Base-by-base conservation (phyloP, 2,113 vertebrate genomes). In the Butorides virescens region DNA sequence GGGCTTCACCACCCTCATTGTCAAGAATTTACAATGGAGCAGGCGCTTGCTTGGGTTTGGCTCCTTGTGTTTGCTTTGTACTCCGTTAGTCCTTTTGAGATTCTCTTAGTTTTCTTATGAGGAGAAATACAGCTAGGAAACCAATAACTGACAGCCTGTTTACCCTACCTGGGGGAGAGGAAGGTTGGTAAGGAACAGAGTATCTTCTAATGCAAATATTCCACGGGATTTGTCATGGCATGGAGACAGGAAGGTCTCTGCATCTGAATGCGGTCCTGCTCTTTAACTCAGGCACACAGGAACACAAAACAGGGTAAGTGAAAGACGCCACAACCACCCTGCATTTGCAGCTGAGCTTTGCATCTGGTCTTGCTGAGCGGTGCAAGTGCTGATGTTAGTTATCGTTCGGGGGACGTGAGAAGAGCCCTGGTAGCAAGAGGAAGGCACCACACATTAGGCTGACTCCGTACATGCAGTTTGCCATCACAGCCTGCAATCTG, bases 11-110 rank as follows among this genome's bases (percentile, higher is more conserved):
- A 44, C 42, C 42, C 42, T 44, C 42, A 44, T 15, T 44, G 42
- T 44, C 15, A 44, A 44, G 42, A 44, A 44, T 44, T 44, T 44
- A 44, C 42, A 44, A 44, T 44, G 71, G 37, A 79, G 47, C 10
- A 2, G 55, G 16, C 0, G 0, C 32, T 34, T n/a, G 22, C 63
- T 63, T 0, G 0, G 3, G 26, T 83, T 67, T 53, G 55, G 21
- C 27, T 76, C 55, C 56, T 20, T 49, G 27, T 71, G 26, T 36
- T 93, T 74, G 34, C 74, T 70, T 30, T 23, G 42, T 26, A 34
- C 34, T 46, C 4, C 1, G 0, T 34, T 36, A 30, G 52, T 2
- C 32, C 75, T 77, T 74, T 39, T 4, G 37, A 37, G n/a, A 67
- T 58, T 39, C n/a, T 71, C 67, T 90, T 46, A 46, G 36, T 15